Percentiles rank a stretch among this genome's conserved stretches.
phyloP scores from a whole-genome alignment of 2,888 invertebrate genomes.

The Acrobasis repandana region DNA sequence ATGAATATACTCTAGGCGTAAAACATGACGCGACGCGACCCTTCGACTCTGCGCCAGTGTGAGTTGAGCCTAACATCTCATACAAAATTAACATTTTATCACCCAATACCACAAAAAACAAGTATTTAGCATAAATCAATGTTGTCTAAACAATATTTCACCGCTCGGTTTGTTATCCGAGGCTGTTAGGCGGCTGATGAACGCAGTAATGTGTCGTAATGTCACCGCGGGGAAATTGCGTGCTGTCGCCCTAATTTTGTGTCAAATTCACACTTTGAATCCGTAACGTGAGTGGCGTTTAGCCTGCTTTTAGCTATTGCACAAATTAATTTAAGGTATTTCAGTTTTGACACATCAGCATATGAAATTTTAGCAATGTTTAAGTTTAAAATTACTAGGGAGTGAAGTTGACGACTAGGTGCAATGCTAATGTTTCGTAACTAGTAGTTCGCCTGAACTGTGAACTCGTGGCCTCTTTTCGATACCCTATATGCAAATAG shows the following conservation, averaged over 20 bases:
- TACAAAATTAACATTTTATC: background rate
- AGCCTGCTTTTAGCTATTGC: too few relatives aligned
- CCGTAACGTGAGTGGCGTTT: background rate
- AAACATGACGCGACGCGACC: background rate
- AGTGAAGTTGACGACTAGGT: too few relatives aligned
- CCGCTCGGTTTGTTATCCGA: background rate
- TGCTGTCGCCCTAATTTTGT: conserved; percentile 3
- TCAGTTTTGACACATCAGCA: too few relatives aligned
- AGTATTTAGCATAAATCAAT: background rate
- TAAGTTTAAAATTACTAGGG: too few relatives aligned
- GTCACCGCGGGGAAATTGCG: conserved; percentile 8
- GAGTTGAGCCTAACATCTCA: background rate
- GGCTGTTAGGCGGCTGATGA: conserved; percentile 7
- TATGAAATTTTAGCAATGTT: too few relatives aligned
- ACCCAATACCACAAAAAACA: conserved; percentile 4
- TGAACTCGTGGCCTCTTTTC: too few relatives aligned
- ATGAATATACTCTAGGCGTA: background rate
- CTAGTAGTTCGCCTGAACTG: too few relatives aligned
- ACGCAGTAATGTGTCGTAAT: conserved; percentile 14
- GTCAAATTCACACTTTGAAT: conserved; percentile 11
- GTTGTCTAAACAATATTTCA: conserved; percentile 10
- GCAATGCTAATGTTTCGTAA: too few relatives aligned
- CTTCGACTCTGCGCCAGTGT: too few relatives aligned
- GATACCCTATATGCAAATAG: too few relatives aligned
- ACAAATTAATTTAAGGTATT: background rate